These are phyloP conservation scores for Brachyalestes nurse DNA, from an alignment of 2,797 vertebrate species.

Conservation along the genomic window DNA sequence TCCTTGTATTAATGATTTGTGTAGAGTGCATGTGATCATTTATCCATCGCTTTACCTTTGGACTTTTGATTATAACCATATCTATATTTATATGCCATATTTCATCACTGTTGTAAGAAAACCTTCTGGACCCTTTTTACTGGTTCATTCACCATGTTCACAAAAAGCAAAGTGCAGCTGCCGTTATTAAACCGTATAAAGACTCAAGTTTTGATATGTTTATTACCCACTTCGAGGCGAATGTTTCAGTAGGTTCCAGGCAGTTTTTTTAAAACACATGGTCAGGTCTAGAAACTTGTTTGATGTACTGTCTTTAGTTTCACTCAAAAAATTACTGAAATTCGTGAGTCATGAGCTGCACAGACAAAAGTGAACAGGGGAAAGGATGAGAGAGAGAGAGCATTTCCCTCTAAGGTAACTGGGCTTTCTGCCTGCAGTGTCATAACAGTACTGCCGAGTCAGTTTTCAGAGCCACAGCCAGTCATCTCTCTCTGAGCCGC, in stretches of 20 bases:
- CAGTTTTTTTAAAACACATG: background rate
- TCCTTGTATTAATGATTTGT: too few species aligned
- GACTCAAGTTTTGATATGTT: too few species aligned
- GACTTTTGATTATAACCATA: too few species aligned
- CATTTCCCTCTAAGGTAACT: slow-evolving; percentile 47
- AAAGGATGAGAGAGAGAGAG: slow-evolving; percentile 16
- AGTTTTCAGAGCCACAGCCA: slow-evolving; percentile 50
- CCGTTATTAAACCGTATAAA: background rate
- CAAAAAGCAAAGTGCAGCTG: background rate
- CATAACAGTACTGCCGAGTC: slow-evolving; percentile 72
- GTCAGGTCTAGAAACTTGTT: background rate
- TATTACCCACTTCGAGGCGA: too few species aligned
- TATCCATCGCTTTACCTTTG: too few species aligned
- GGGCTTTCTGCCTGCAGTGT: slow-evolving; percentile 57
- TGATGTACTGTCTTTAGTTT: slow-evolving; percentile 12
- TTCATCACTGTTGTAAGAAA: too few species aligned
- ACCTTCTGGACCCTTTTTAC: background rate
- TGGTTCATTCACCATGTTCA: background rate
- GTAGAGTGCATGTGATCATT: too few species aligned
- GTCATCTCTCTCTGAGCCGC: slow-evolving; percentile 48
- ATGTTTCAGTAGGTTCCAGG: background rate
- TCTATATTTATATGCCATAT: too few species aligned
- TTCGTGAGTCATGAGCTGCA: slow-evolving; percentile 51
- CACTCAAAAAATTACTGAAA: slow-evolving; percentile 50
- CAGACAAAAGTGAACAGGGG: slow-evolving; percentile 19